Percentiles rank a stretch among this genome's conserved stretches.
These are phyloP conservation scores for Pteropus rufus DNA, from an alignment of 2,797 vertebrate species.

Conservation along the genomic window DNA sequence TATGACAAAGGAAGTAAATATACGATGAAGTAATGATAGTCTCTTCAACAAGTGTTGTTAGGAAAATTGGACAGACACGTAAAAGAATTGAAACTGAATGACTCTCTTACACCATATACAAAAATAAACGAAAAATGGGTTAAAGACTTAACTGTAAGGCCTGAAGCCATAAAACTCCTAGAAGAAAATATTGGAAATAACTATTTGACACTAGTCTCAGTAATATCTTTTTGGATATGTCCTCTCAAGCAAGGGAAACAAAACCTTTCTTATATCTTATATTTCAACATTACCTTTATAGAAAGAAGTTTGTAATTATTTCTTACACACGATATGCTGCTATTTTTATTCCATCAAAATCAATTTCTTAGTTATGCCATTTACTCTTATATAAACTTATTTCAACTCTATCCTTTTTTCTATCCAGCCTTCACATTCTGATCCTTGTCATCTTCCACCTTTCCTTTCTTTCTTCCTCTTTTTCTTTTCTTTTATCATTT, in stretches of 20 bases:
- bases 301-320: not conserved
- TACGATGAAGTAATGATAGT: not conserved
- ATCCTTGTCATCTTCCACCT: not conserved
- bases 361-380: not conserved
- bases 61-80: not conserved
- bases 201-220: not conserved
- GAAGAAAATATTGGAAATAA: not conserved
- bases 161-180: not conserved
- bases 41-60: not conserved
- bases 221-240: not conserved
- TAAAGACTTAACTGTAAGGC: not conserved
- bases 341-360: not conserved
- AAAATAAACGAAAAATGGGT: not conserved
- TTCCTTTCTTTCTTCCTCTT: not conserved
- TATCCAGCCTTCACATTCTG: not conserved
- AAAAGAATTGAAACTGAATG: not conserved
- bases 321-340: not conserved
- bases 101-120: not conserved
- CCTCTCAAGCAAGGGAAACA: not conserved
- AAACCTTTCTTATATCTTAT: not conserved
- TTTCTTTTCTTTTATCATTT: not conserved
- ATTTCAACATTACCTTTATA: not conserved
- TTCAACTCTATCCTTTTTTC: not conserved
- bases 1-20: not conserved
- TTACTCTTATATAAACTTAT: not conserved